phyloP scores from a whole-genome alignment of 2,113 vertebrate genomes.

The Oryzias javanicus region DNA sequence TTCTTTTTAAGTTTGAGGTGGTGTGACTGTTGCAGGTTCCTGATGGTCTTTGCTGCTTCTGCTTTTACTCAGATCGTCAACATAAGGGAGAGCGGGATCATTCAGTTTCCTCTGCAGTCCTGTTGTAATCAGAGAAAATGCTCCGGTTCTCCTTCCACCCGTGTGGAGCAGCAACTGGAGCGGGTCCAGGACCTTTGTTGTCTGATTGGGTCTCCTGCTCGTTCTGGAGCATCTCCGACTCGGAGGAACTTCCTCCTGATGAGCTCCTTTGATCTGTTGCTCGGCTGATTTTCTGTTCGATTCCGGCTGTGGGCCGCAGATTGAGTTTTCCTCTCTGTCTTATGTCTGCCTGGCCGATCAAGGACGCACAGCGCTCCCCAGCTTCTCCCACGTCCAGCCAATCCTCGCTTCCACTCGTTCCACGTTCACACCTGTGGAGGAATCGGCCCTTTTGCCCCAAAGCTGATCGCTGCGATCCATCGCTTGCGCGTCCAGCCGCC shows the following conservation, averaged over 20 bases:
- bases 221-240: background rate
- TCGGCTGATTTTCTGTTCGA: background rate
- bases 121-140: background rate
- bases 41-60: too few relatives aligned
- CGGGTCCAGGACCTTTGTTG: too few relatives aligned
- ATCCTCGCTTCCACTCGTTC: too few relatives aligned
- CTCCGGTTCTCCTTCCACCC: background rate
- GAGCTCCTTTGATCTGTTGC: slow-evolving; percentile 18
- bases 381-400: too few relatives aligned
- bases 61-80: too few relatives aligned
- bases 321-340: slow-evolving; percentile 34
- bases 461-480: slow-evolving; percentile 15
- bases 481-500: background rate
- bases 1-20: too few relatives aligned
- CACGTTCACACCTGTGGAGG: slow-evolving; percentile 48
- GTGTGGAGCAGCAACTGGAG: too few relatives aligned
- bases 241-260: background rate
- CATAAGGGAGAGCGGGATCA: too few relatives aligned
- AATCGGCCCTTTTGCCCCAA: slow-evolving; percentile 40
- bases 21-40: too few relatives aligned
- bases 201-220: too few relatives aligned
- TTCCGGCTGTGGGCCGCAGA: slow-evolving; percentile 33
- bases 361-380: too few relatives aligned
- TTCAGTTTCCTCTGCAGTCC: background rate
- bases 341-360: slow-evolving; percentile 45